phyloP scores from a whole-genome alignment of 2,888 invertebrate species.

The Nymphalis polychloros region DNA sequence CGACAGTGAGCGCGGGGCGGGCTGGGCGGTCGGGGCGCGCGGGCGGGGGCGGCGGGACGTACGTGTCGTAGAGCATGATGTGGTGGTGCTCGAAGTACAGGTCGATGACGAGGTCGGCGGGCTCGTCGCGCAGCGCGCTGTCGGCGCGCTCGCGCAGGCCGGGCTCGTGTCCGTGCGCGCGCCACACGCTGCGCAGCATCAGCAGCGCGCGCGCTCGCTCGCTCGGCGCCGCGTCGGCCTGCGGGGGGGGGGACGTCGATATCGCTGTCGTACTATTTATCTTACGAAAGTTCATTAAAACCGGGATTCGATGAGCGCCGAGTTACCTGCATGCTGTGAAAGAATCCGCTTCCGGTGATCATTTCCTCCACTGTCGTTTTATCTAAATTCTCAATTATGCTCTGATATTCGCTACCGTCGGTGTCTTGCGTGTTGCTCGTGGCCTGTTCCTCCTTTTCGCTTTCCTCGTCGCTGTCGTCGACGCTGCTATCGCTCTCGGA shows the following conservation, averaged over 20 bases:
- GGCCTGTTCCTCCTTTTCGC: background rate
- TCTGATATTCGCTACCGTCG: background rate
- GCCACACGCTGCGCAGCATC: constrained; percentile 46
- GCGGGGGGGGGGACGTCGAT: background rate
- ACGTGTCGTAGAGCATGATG: constrained; percentile 72
- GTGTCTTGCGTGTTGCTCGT: background rate
- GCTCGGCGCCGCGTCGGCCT: background rate
- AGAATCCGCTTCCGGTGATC: constrained; percentile 53
- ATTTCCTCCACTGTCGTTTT: constrained; percentile 40
- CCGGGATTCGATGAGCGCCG: no score
- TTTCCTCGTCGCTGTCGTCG: background rate
- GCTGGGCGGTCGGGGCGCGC: no score
- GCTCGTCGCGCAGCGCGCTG: constrained; percentile 46
- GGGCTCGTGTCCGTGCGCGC: constrained; percentile 32
- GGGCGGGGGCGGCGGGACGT: constrained; percentile 26
- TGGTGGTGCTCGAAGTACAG: constrained; percentile 58
- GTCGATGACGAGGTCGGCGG: constrained; percentile 61
- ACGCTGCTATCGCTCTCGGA: background rate
- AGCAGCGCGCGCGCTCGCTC: constrained; percentile 37
- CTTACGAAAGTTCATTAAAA: no score
- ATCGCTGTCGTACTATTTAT: background rate
- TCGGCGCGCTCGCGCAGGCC: constrained; percentile 14
- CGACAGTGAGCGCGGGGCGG: constrained; percentile 10
- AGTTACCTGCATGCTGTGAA: constrained; percentile 58
- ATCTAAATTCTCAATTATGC: constrained; percentile 18